These are phyloP conservation scores for Lycocerus yunnanus DNA, from an alignment of 2,888 invertebrate species.

Conservation along the genomic window DNA sequence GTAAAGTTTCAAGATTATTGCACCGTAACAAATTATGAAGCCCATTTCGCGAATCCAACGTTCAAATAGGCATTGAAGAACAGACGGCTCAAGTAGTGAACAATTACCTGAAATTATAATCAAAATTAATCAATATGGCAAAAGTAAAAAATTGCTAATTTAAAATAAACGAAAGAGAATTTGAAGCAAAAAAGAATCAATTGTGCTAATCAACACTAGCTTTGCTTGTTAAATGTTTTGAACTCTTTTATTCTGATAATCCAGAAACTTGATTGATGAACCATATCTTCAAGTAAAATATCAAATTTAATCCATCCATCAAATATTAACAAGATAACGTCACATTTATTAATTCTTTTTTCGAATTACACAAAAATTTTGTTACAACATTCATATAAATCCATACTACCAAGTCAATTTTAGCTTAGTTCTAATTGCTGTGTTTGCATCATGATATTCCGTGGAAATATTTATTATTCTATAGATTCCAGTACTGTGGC, in stretches of 20 bases:
- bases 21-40: slow-evolving; percentile 92
- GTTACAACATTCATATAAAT: too few species aligned
- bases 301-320: too few species aligned
- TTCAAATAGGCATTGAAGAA: slow-evolving; percentile 79
- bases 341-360: too few species aligned
- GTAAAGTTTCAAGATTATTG: slow-evolving; percentile 89
- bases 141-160: background rate
- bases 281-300: too few species aligned
- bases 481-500: too few species aligned
- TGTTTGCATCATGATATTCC: too few species aligned
- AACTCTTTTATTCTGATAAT: background rate
- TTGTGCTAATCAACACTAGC: background rate
- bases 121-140: background rate
- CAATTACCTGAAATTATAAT: slow-evolving; percentile 68
- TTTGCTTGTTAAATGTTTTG: background rate
- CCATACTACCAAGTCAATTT: too few species aligned
- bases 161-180: background rate
- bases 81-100: slow-evolving; percentile 79
- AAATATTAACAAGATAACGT: too few species aligned
- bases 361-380: too few species aligned
- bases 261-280: background rate
- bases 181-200: background rate
- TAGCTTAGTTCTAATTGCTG: too few species aligned
- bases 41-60: slow-evolving; percentile 94
- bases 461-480: too few species aligned